phyloP scores from a whole-genome alignment of 2,113 vertebrate species.

The Gallinago undulata region DNA sequence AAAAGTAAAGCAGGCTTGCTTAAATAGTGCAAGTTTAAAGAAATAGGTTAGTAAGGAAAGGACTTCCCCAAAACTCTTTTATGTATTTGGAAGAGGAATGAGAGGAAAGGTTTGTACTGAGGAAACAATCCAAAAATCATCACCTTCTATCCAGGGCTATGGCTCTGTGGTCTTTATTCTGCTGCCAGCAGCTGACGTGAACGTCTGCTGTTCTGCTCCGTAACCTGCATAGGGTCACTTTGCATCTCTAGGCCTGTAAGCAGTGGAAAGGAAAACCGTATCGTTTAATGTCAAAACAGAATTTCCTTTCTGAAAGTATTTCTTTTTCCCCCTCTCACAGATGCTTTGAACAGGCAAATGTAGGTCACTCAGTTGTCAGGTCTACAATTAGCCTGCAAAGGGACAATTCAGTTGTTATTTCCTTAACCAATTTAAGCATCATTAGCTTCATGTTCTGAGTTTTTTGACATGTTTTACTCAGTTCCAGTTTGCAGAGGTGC shows the following conservation, averaged over 20 bases:
- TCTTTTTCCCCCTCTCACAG: not conserved
- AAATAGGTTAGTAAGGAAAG: not conserved
- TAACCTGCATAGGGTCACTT: not conserved
- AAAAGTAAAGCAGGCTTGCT: not conserved
- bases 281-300: not conserved
- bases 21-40: not conserved
- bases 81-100: not conserved
- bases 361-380: not conserved
- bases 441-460: not conserved
- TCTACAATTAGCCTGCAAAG: not conserved
- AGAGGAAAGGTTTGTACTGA: not conserved
- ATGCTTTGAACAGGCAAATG: not conserved
- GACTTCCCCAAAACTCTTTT: conserved; percentile 1
- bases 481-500: not conserved
- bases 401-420: not conserved
- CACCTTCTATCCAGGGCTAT: not conserved
- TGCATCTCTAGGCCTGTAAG: not conserved
- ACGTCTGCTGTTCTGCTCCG: not conserved
- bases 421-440: not conserved
- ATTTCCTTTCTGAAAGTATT: conserved; percentile 2
- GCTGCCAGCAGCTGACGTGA: not conserved
- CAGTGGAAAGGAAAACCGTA: not conserved
- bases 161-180: not conserved
- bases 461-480: not conserved
- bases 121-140: conserved; percentile 38